These are phyloP conservation scores for Phenganax marumi DNA, from an alignment of 92 coral and sea anemone species.

Conservation along the genomic window DNA sequence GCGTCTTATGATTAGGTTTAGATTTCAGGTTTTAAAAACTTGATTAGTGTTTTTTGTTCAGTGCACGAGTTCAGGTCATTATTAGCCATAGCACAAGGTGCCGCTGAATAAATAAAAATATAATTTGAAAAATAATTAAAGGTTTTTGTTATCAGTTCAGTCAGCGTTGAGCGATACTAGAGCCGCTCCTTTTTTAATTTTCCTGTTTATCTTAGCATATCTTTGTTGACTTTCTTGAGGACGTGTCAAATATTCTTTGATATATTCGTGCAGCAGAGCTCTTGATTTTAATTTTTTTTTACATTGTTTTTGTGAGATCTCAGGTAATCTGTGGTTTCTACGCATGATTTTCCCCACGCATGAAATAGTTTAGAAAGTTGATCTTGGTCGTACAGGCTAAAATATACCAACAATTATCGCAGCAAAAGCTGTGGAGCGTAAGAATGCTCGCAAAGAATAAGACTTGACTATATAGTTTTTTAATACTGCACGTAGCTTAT, in stretches of 20 bases:
- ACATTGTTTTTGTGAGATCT: too few relatives aligned
- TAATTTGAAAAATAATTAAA: neutral
- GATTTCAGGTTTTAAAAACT: neutral
- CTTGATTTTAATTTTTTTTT: too few relatives aligned
- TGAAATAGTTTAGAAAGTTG: too few relatives aligned
- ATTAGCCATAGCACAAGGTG: neutral
- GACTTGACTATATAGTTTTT: too few relatives aligned
- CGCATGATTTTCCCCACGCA: too few relatives aligned
- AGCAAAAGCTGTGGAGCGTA: too few relatives aligned
- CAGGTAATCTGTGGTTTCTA: too few relatives aligned
- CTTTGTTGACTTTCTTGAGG: neutral
- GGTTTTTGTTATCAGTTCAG: neutral
- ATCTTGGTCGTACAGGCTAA: too few relatives aligned
- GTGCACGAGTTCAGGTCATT: neutral
- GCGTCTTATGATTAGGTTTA: neutral
- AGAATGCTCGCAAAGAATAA: too few relatives aligned
- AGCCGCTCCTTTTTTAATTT: constrained; percentile 12
- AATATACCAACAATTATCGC: too few relatives aligned
- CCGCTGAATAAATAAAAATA: neutral
- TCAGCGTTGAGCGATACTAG: neutral
- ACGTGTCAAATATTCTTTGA: neutral
- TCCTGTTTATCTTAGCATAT: neutral
- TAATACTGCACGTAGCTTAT: too few relatives aligned
- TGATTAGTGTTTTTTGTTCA: neutral
- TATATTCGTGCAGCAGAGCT: too few relatives aligned